phyloP scores from a whole-genome alignment of 1,140 invertebrate genomes.

The Cyclina sinensis region DNA sequence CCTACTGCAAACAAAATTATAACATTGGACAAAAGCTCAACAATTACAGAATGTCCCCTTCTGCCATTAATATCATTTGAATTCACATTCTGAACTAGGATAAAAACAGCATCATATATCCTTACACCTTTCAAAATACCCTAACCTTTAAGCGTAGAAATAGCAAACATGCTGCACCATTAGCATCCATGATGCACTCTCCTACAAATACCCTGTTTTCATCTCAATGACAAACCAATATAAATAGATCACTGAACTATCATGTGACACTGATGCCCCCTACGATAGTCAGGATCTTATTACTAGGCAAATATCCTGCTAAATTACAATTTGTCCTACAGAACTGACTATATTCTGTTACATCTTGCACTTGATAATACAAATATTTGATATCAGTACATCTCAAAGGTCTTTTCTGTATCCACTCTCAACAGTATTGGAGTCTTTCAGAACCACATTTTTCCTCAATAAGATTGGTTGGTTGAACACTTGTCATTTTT shows the following conservation, averaged over 20 bases:
- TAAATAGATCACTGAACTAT: not conserved
- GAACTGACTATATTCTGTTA: slow-evolving; percentile 15
- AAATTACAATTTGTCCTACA: slow-evolving; percentile 3
- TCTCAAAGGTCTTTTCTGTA: not conserved
- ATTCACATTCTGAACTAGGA: too few relatives aligned
- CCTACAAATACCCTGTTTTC: not conserved
- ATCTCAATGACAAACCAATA: slow-evolving; percentile 23
- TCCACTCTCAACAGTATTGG: not conserved
- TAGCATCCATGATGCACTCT: not conserved
- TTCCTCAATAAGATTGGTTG: not conserved
- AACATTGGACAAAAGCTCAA: too few relatives aligned
- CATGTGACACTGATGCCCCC: not conserved
- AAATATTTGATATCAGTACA: not conserved
- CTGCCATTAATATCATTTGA: too few relatives aligned
- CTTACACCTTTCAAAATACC: too few relatives aligned
- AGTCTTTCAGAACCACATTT: not conserved
- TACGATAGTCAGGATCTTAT: slow-evolving; percentile 6
- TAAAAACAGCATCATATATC: too few relatives aligned
- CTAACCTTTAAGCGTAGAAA: too few relatives aligned
- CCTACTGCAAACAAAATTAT: too few relatives aligned
- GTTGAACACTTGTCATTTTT: slow-evolving; percentile 32
- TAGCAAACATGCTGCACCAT: not conserved
- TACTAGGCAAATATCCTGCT: not conserved
- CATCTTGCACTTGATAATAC: not conserved
- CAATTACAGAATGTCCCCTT: too few relatives aligned